Percentiles rank a stretch among this genome's conserved stretches.
phyloP scores from a whole-genome alignment of 2,113 vertebrate genomes.

The Lates calcarifer region DNA sequence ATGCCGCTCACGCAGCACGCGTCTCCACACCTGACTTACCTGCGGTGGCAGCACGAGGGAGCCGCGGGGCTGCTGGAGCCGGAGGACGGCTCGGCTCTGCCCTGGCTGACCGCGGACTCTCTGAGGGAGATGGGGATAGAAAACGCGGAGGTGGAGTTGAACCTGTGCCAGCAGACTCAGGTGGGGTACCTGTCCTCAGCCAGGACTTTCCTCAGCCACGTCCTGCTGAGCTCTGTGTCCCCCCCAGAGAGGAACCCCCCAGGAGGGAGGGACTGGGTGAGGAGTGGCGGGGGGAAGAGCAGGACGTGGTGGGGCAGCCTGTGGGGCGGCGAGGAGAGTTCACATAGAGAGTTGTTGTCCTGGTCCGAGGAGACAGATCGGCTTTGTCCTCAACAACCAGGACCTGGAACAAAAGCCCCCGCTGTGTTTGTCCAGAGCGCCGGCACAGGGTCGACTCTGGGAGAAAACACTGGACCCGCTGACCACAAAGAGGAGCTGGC shows the following conservation, averaged over 20 bases:
- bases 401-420: conserved; percentile 37
- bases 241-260: conserved; percentile 37
- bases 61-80: conserved; percentile 18
- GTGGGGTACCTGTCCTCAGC: conserved; percentile 15
- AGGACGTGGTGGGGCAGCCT: conserved; percentile 70
- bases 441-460: conserved; percentile 36
- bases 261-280: conserved; percentile 2
- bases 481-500: conserved; percentile 61
- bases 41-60: conserved; percentile 54
- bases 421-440: conserved; percentile 53
- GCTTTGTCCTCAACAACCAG: conserved; percentile 53
- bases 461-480: conserved; percentile 77
- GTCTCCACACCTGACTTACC: conserved; percentile 39
- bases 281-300: background rate
- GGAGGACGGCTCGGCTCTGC: background rate
- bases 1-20: conserved; percentile 41
- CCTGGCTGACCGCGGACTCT: conserved; percentile 68
- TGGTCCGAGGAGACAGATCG: conserved; percentile 28
- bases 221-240: conserved; percentile 46
- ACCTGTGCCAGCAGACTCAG: conserved; percentile 33
- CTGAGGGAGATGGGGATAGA: conserved; percentile 71
- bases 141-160: background rate
- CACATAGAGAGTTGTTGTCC: conserved; percentile 18
- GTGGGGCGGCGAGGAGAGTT: conserved; percentile 50
- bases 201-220: conserved; percentile 62